These are phyloP conservation scores for Telmatherina bonti DNA, from an alignment of 2,797 vertebrate genomes.

Conservation along the genomic window DNA sequence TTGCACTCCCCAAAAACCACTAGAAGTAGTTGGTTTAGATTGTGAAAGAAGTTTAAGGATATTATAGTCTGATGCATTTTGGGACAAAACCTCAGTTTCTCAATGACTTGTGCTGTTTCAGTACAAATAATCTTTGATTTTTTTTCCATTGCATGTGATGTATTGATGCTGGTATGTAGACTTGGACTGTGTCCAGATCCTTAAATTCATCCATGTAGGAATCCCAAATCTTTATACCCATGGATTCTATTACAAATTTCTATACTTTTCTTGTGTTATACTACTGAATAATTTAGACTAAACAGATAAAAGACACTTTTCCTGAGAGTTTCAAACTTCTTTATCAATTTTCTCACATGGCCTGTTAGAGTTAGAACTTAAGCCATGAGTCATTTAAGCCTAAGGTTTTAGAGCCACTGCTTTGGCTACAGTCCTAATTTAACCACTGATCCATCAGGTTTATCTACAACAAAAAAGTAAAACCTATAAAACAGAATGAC, in stretches of 20 bases:
- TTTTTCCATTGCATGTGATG: constrained; percentile 29
- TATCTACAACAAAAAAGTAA: neutral
- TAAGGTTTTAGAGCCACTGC: neutral
- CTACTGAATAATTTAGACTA: no score
- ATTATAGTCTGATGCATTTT: neutral
- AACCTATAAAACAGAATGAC: neutral
- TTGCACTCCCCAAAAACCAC: neutral
- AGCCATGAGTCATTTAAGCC: neutral
- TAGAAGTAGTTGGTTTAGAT: neutral
- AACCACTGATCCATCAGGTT: neutral
- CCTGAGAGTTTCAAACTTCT: neutral
- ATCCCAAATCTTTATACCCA: neutral
- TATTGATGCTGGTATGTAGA: neutral
- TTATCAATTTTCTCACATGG: neutral
- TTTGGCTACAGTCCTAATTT: neutral
- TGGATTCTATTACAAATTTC: no score
- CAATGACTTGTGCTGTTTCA: neutral
- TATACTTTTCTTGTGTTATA: no score
- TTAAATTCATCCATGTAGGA: neutral
- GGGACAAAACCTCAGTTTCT: neutral
- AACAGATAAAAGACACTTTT: no score
- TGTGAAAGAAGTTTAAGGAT: neutral
- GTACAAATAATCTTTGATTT: neutral
- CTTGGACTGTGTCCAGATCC: neutral
- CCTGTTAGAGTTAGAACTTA: neutral